phyloP scores from a whole-genome alignment of 2,113 vertebrate species.

The Taxidea taxus region DNA sequence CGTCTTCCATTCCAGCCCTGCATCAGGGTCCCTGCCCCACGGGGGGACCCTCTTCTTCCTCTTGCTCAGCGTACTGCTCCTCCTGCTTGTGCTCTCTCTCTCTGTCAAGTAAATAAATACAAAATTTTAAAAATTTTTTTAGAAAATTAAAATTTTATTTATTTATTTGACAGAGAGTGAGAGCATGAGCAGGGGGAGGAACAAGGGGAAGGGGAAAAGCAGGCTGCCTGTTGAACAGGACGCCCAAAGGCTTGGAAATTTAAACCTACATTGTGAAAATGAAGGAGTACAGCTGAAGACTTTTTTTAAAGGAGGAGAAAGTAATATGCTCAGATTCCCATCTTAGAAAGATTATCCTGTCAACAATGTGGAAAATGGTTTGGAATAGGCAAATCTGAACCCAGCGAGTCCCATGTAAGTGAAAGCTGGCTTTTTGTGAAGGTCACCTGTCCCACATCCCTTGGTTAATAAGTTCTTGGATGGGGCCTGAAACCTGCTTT shows the following conservation, averaged over 20 bases:
- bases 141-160: no score
- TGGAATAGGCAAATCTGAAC: background rate
- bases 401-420: background rate
- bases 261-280: conserved; percentile 23
- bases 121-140: no score
- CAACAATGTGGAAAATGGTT: background rate
- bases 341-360: background rate
- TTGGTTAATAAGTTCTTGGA: background rate
- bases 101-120: no score
- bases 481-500: background rate
- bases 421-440: background rate
- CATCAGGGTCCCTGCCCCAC: no score
- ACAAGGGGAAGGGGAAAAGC: no score
- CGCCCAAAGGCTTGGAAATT: background rate
- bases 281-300: background rate
- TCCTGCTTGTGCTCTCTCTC: no score
- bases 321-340: background rate
- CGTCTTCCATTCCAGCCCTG: no score
- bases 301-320: background rate
- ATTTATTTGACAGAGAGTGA: no score
- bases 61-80: no score
- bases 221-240: no score
- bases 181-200: no score
- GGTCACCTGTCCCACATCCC: background rate
- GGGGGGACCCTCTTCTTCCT: no score